Evolutionary conservation across 2,797 vertebrate genomes (phyloP).

Genomic region (Paratrypauchen microcephalus): DNA sequence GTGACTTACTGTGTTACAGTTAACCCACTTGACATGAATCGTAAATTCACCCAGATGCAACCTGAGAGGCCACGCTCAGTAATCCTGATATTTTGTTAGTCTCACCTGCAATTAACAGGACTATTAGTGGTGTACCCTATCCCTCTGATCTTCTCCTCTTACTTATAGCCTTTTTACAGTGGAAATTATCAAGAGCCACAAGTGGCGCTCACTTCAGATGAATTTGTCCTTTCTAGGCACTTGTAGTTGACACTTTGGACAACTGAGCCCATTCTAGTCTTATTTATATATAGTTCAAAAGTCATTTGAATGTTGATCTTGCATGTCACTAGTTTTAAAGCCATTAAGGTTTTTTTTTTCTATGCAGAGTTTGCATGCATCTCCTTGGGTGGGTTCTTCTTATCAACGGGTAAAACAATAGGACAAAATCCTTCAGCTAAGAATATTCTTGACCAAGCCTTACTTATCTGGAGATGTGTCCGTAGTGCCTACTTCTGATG

Average conservation of each 20-base stretch:
- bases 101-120: constrained; percentile 4
- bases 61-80: neutral
- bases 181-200: constrained; percentile 1
- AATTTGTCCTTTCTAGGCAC: neutral
- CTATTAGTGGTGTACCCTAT: neutral
- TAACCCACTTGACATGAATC: constrained; percentile 1
- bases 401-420: no score
- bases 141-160: constrained; percentile 12
- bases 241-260: no score
- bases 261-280: neutral
- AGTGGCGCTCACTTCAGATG: neutral
- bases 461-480: no score
- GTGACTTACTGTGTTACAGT: neutral
- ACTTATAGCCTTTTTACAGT: constrained; percentile 3
- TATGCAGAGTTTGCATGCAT: no score
- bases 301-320: neutral
- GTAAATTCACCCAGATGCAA: neutral
- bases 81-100: constrained; percentile 1
- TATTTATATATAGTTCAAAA: neutral
- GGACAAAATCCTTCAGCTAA: no score
- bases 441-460: no score
- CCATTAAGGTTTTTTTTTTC: no score
- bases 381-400: no score
- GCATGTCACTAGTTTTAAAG: no score
- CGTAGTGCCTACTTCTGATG: no score